Percentiles rank a stretch among this genome's conserved stretches.
Evolutionary conservation across 2,888 invertebrate genomes (phyloP).

Genomic region (Stenodera caucasica): DNA sequence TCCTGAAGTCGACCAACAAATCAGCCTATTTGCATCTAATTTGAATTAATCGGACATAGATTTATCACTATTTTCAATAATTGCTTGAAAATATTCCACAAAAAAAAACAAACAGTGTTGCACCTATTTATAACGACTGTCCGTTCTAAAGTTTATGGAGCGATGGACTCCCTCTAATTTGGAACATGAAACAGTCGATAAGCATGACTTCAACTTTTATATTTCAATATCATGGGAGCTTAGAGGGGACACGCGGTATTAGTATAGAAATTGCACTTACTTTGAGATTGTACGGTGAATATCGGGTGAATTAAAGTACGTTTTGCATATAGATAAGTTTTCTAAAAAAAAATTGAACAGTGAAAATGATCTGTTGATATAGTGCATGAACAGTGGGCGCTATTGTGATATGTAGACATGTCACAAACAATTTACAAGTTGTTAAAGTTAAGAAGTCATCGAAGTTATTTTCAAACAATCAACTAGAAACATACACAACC

Average conservation of each 20-base stretch:
- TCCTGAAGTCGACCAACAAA: conserved; percentile 12
- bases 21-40: not conserved
- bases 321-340: not conserved
- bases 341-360: conserved; percentile 10
- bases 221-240: no score
- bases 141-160: no score
- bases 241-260: no score
- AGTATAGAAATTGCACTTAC: not conserved
- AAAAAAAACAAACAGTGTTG: no score
- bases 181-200: no score
- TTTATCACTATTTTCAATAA: not conserved
- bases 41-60: not conserved
- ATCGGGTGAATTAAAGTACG: not conserved
- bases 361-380: conserved; percentile 26
- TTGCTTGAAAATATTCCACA: not conserved
- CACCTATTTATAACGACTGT: no score
- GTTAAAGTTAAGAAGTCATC: conserved; percentile 3
- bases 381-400: conserved; percentile 24
- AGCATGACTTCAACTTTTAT: no score
- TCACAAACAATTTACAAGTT: conserved; percentile 27
- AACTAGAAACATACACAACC: not conserved
- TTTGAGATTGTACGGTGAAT: not conserved
- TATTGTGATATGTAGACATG: conserved; percentile 24
- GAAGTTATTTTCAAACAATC: conserved; percentile 1
- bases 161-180: no score